A percentile compares a stretch with the other conserved stretches of the same genome.
Conservation (phyloP, 2,797 vertebrate genomes). For the Mormyrops boulengeri region DNA sequence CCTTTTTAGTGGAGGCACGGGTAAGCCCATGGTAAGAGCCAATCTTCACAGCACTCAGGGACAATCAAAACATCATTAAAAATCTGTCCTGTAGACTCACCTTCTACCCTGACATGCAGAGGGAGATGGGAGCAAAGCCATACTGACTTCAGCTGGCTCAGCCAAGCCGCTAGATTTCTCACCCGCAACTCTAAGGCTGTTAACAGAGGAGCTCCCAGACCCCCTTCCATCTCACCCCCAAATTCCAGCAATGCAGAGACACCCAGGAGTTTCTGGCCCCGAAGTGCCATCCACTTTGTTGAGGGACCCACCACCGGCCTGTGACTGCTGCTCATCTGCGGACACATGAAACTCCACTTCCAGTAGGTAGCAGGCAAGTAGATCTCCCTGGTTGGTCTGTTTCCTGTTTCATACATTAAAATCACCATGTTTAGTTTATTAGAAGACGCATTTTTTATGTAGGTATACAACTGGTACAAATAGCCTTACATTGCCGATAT, state of each 20-base stretch:
- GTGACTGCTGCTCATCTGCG: background rate
- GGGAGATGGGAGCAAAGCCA: constrained; percentile 45
- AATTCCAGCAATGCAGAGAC: background rate
- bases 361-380: constrained; percentile 49
- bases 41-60: too few relatives aligned
- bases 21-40: background rate
- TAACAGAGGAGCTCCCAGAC: background rate
- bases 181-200: constrained; percentile 23
- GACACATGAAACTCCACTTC: constrained; percentile 40
- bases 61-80: constrained; percentile 33
- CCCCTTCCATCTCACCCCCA: constrained; percentile 5
- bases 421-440: background rate
- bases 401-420: background rate
- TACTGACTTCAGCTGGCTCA: constrained; percentile 47
- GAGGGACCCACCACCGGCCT: background rate
- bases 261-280: background rate
- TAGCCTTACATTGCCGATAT: background rate
- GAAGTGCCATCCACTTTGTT: background rate
- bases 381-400: background rate
- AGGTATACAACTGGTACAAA: background rate
- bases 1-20: background rate
- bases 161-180: constrained; percentile 37
- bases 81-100: constrained; percentile 43
- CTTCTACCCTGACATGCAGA: constrained; percentile 59
- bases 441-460: background rate